Evolutionary conservation across 2,797 vertebrate genomes (phyloP).

Genomic region (Danio aesculapii): DNA sequence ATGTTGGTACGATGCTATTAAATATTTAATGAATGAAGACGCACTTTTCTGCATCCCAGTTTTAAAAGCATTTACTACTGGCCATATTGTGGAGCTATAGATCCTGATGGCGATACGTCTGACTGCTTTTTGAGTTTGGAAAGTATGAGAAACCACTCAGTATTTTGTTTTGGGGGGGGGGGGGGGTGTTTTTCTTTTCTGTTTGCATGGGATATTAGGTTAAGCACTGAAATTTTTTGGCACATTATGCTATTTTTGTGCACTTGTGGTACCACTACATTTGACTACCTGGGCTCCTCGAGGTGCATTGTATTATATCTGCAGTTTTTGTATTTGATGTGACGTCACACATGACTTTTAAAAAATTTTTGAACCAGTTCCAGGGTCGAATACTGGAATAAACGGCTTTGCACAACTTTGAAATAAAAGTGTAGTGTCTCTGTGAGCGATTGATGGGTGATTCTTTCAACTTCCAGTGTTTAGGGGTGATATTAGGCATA

Average conservation of each 20-base stretch:
- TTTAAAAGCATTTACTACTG: slow-evolving; percentile 11
- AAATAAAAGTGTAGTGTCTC: background rate
- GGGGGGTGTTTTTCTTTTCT: slow-evolving; percentile 5
- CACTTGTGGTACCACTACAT: slow-evolving; percentile 23
- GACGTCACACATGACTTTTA: slow-evolving; percentile 64
- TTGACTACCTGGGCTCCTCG: slow-evolving; percentile 37
- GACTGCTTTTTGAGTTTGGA: slow-evolving; percentile 3
- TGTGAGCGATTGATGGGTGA: background rate
- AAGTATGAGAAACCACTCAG: background rate
- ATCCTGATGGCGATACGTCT: background rate
- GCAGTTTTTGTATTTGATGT: slow-evolving; percentile 25
- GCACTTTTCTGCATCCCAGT: slow-evolving; percentile 32
- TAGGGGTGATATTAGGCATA: no score
- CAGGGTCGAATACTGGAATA: slow-evolving; percentile 53
- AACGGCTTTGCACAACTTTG: slow-evolving; percentile 51
- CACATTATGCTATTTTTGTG: slow-evolving; percentile 25
- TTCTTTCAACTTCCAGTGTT: background rate
- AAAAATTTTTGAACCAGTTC: slow-evolving; percentile 54
- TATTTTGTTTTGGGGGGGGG: background rate
- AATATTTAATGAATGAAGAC: slow-evolving; percentile 35
- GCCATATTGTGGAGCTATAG: background rate
- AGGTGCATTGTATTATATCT: slow-evolving; percentile 33
- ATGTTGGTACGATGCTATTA: slow-evolving; percentile 26
- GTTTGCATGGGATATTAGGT: slow-evolving; percentile 28
- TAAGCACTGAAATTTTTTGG: slow-evolving; percentile 22